These are phyloP conservation scores for Pyrocephalus nanus DNA, from an alignment of 2,797 vertebrate species.

Conservation along the genomic window DNA sequence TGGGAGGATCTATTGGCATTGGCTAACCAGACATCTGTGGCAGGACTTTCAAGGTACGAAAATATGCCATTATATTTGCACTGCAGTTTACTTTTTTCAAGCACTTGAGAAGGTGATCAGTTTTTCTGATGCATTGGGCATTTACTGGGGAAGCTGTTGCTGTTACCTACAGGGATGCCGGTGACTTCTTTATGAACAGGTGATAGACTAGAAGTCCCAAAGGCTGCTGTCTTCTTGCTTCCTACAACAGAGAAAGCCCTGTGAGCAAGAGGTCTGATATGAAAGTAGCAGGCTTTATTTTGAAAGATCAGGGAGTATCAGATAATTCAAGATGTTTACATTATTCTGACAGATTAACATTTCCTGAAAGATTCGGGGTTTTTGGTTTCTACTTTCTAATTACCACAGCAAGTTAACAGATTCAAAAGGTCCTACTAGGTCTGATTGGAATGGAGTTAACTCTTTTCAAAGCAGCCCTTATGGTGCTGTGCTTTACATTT, in stretches of 20 bases:
- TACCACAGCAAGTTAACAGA: not conserved
- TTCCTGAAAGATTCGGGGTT: not conserved
- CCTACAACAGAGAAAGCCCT: not conserved
- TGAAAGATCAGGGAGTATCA: not conserved
- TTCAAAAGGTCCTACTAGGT: not conserved
- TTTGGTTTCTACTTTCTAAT: not conserved
- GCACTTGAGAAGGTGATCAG: not conserved
- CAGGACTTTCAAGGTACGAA: not conserved
- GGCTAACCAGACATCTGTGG: not conserved
- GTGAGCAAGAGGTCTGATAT: not conserved
- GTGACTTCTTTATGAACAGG: not conserved
- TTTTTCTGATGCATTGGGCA: not conserved
- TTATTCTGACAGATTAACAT: not conserved
- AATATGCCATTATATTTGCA: not conserved
- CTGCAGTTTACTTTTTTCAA: not conserved
- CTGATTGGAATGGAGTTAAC: not conserved
- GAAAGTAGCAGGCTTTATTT: not conserved
- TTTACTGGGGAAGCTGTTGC: not conserved
- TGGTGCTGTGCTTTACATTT: not conserved
- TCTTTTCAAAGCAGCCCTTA: not conserved
- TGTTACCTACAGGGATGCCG: not conserved
- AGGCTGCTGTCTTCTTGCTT: not conserved
- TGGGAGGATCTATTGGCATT: not conserved
- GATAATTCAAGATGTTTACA: not conserved
- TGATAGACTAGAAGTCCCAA: not conserved